Evolutionary conservation across 2,113 vertebrate genomes (phyloP).

Genomic region (Stegastes partitus): DNA sequence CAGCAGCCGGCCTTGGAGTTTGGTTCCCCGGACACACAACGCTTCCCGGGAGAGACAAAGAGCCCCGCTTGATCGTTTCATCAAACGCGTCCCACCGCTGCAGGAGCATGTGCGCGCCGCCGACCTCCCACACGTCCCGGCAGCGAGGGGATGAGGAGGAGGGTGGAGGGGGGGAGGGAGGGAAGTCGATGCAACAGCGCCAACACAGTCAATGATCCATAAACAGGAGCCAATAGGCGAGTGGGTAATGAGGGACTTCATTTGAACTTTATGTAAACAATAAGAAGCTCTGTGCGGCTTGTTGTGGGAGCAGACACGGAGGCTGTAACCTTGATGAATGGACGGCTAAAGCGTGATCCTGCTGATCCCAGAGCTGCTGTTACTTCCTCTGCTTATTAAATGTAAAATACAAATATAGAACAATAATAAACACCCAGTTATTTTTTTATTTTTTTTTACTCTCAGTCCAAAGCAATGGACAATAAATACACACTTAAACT

Average conservation of each 20-base stretch:
- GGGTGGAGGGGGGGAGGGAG: slow-evolving; percentile 52
- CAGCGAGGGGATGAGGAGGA: slow-evolving; percentile 59
- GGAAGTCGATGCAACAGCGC: slow-evolving; percentile 73
- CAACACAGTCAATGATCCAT: slow-evolving; percentile 75
- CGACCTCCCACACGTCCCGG: slow-evolving; percentile 71
- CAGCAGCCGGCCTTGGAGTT: slow-evolving; percentile 76
- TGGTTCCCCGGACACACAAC: slow-evolving; percentile 81
- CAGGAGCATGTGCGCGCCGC: slow-evolving; percentile 57
- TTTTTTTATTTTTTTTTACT: too few relatives aligned
- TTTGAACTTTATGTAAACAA: slow-evolving; percentile 75
- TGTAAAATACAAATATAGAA: background rate
- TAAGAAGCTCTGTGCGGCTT: slow-evolving; percentile 32
- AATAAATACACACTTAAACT: slow-evolving; percentile 58
- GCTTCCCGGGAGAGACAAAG: slow-evolving; percentile 79
- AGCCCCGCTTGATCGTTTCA: slow-evolving; percentile 80
- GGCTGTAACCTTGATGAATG: slow-evolving; percentile 43
- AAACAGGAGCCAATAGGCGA: slow-evolving; percentile 73
- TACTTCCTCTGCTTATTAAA: slow-evolving; percentile 33
- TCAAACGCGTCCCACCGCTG: slow-evolving; percentile 78
- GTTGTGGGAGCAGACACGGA: slow-evolving; percentile 4
- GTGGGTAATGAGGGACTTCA: slow-evolving; percentile 74
- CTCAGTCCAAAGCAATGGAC: slow-evolving; percentile 38
- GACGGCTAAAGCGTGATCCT: slow-evolving; percentile 13
- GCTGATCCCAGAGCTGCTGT: background rate
- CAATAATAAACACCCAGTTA: slow-evolving; percentile 35